phyloP scores from a whole-genome alignment of 2,797 vertebrate genomes.

The Argya squamiceps region DNA sequence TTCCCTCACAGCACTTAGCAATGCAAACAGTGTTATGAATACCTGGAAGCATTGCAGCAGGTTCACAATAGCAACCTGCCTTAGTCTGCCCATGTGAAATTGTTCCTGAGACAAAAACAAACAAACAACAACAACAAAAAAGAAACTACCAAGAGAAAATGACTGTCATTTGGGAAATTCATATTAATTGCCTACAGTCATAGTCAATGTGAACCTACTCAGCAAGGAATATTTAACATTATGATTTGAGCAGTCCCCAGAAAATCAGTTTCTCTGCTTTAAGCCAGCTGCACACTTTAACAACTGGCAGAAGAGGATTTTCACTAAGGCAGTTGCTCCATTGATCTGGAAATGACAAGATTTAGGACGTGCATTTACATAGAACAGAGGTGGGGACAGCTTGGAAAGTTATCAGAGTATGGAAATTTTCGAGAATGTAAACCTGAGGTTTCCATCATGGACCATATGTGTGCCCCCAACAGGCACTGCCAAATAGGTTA shows the following conservation, averaged over 20 bases:
- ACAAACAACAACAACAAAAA: not conserved
- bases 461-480: constrained; percentile 14
- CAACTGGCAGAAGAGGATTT: constrained; percentile 16
- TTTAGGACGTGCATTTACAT: constrained; percentile 14
- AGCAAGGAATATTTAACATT: constrained; percentile 19
- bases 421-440: not conserved
- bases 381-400: constrained; percentile 22
- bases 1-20: not conserved
- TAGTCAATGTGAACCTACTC: not conserved
- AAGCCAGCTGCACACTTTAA: not conserved
- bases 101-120: not conserved
- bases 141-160: not conserved
- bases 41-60: constrained; percentile 24
- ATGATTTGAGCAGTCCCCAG: not conserved
- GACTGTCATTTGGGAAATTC: not conserved
- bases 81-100: not conserved
- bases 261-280: not conserved
- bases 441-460: not conserved
- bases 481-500: not conserved
- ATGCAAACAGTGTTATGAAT: constrained; percentile 4
- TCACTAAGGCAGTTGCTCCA: not conserved
- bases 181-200: constrained; percentile 40
- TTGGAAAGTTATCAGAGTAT: not conserved
- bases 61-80: constrained; percentile 4
- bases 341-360: constrained; percentile 35